Percentiles rank a stretch among this genome's conserved stretches.
phyloP scores from a whole-genome alignment of 2,888 invertebrate species.

The Synergus umbraculus region DNA sequence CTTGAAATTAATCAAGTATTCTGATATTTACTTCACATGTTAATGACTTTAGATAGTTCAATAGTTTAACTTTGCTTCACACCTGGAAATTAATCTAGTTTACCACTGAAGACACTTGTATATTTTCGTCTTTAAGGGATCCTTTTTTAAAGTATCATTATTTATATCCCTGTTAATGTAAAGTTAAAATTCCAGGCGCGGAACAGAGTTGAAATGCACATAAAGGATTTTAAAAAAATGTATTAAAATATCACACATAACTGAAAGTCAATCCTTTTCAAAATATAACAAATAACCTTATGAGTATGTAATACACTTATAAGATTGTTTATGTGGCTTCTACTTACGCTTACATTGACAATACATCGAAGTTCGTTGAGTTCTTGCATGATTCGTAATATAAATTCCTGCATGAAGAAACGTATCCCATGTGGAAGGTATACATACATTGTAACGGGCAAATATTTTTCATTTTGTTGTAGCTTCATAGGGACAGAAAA shows the following conservation, averaged over 20 bases:
- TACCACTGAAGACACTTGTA: neutral
- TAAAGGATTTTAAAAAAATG: too few species aligned
- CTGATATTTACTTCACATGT: too few species aligned
- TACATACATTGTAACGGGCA: neutral
- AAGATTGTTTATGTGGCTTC: neutral
- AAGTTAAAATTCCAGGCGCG: too few species aligned
- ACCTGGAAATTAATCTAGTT: neutral
- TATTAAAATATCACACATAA: too few species aligned
- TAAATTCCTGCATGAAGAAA: conserved; percentile 13
- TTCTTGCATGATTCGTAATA: neutral
- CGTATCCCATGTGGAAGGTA: neutral
- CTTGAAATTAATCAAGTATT: too few species aligned
- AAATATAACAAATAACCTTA: neutral
- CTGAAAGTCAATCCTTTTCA: neutral
- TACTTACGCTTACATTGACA: neutral
- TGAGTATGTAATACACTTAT: neutral
- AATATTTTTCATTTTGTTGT: neutral
- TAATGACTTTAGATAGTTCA: too few species aligned
- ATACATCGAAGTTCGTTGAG: conserved; percentile 13
- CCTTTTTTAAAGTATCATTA: too few species aligned
- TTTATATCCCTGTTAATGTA: neutral
- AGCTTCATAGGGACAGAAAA: neutral
- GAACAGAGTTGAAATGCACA: too few species aligned
- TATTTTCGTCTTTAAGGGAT: too few species aligned
- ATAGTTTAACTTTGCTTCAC: neutral